phyloP scores from a whole-genome alignment of 2,113 vertebrate species.

The Zosterops hypoxanthus region DNA sequence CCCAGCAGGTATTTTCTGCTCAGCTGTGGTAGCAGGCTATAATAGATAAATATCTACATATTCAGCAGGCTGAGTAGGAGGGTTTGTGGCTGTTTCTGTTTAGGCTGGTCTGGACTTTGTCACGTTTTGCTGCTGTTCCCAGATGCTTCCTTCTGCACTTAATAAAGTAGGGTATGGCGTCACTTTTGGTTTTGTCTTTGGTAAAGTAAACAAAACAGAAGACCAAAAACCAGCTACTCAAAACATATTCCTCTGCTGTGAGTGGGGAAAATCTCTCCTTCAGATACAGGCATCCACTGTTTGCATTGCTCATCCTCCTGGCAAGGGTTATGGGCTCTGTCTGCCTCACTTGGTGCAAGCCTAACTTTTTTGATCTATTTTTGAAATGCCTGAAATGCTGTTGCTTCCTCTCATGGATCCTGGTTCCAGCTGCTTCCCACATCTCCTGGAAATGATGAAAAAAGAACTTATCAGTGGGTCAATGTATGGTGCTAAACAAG shows the following conservation, averaged over 20 bases:
- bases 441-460: background rate
- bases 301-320: background rate
- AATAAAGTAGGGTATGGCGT: background rate
- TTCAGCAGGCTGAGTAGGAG: background rate
- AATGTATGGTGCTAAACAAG: background rate
- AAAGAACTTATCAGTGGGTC: background rate
- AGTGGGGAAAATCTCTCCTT: background rate
- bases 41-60: background rate
- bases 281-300: background rate
- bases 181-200: slow-evolving; percentile 18
- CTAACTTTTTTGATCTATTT: slow-evolving; percentile 1
- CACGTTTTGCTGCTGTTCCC: background rate
- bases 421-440: background rate
- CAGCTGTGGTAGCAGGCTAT: background rate
- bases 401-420: background rate
- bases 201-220: slow-evolving; percentile 9
- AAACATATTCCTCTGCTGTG: background rate
- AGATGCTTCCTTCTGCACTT: background rate
- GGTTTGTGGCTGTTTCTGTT: background rate
- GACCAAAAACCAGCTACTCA: background rate
- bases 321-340: background rate
- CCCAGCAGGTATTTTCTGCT: background rate
- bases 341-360: background rate
- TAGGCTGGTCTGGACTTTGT: background rate
- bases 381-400: background rate